These are phyloP conservation scores for Chironomus tentans DNA, from an alignment of 2,888 invertebrate genomes.

Conservation along the genomic window DNA sequence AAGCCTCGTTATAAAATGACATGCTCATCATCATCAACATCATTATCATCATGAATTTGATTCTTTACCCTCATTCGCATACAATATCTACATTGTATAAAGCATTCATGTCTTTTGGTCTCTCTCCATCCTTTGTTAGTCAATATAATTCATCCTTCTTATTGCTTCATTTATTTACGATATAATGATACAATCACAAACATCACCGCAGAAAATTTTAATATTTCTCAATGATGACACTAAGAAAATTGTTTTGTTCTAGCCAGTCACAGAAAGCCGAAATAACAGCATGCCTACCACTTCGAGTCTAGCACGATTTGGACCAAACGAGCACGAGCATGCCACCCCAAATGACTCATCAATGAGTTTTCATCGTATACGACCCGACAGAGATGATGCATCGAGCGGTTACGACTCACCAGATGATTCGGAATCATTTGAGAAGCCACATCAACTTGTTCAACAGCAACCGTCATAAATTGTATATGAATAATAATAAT, in stretches of 20 bases:
- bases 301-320: constrained; percentile 20
- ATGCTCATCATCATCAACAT: not conserved
- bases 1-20: constrained; percentile 11
- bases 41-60: not conserved
- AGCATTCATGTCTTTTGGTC: too few relatives aligned
- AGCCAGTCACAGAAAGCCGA: constrained; percentile 26
- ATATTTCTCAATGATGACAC: not conserved
- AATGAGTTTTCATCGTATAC: not conserved
- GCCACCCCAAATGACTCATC: not conserved
- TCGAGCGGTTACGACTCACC: constrained; percentile 75
- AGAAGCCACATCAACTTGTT: constrained; percentile 36
- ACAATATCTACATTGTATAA: too few relatives aligned
- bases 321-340: not conserved
- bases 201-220: not conserved
- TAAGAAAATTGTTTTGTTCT: constrained; percentile 16
- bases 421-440: constrained; percentile 55
- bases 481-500: not conserved
- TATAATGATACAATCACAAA: not conserved
- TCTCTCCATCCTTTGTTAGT: too few relatives aligned
- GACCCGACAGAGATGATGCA: constrained; percentile 50
- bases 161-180: not conserved
- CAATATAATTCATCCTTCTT: too few relatives aligned
- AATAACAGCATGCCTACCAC: constrained; percentile 27
- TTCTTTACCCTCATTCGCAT: too few relatives aligned
- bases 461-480: constrained; percentile 36